Percentiles rank a stretch among this genome's conserved stretches.
Conservation (phyloP, 2,113 vertebrate genomes). For the Hyaena hyaena region DNA sequence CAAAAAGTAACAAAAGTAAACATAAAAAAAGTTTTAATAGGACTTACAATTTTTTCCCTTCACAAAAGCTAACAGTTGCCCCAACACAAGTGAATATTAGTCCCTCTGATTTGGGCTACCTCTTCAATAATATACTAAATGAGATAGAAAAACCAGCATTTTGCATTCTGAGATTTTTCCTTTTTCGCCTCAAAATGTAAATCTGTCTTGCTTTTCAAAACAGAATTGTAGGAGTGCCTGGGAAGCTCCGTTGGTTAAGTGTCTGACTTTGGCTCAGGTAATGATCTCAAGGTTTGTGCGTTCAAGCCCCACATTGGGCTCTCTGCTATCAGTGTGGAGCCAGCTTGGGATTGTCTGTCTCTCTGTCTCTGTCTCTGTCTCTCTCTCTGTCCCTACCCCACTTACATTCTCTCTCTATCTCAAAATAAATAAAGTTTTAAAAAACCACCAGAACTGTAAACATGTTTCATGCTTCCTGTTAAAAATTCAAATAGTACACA, state of each 20-base stretch:
- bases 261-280: too few species aligned
- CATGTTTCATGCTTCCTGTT: neutral
- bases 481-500: neutral
- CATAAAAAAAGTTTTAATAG: too few species aligned
- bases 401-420: too few species aligned
- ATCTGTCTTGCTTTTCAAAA: neutral
- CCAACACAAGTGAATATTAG: neutral
- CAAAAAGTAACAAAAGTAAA: too few species aligned
- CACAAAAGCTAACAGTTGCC: neutral
- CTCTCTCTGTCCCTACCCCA: too few species aligned
- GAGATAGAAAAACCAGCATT: neutral
- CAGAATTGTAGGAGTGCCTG: neutral
- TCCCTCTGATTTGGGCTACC: neutral
- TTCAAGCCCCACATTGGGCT: too few species aligned
- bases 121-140: neutral
- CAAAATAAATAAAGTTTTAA: too few species aligned
- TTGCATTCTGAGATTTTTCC: neutral
- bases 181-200: neutral
- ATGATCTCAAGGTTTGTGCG: too few species aligned
- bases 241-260: too few species aligned
- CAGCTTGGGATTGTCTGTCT: too few species aligned
- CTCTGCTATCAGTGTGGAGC: too few species aligned
- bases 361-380: too few species aligned
- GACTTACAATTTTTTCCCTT: neutral
- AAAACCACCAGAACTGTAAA: neutral